Conservation (phyloP, 1,140 invertebrate genomes). For the Brachystomella parvula region DNA sequence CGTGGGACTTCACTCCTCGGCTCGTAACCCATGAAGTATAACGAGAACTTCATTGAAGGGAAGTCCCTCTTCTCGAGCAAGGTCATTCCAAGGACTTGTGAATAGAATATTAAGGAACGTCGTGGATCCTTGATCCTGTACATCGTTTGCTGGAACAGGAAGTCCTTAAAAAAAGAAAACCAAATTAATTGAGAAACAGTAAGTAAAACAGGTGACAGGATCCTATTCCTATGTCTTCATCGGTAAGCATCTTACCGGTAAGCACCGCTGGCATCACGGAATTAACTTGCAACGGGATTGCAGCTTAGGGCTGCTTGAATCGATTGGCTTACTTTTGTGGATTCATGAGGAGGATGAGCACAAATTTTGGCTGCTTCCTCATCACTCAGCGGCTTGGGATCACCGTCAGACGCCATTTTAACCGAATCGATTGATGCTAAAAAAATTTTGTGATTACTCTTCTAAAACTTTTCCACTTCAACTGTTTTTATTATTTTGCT, state of each 20-base stretch:
- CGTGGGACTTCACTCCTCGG: conserved; percentile 60
- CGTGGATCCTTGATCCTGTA: conserved; percentile 85
- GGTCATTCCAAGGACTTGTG: conserved; percentile 80
- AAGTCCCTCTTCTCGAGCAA: conserved; percentile 82
- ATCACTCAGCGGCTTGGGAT: conserved; percentile 18
- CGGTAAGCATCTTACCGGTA: not conserved
- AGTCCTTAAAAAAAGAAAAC: conserved; percentile 53
- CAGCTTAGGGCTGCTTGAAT: too few relatives aligned
- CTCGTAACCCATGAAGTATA: conserved; percentile 92
- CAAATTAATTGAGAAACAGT: not conserved
- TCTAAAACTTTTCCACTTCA: not conserved
- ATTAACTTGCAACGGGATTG: not conserved
- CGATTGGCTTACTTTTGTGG: conserved; percentile 51
- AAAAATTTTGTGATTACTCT: not conserved
- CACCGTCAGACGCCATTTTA: not conserved
- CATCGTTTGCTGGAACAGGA: conserved; percentile 94
- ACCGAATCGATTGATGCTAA: not conserved
- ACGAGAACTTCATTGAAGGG: conserved; percentile 76
- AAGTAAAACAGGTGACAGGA: too few relatives aligned
- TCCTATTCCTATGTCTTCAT: not conserved
- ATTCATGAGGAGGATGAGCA: conserved; percentile 44
- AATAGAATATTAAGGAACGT: conserved; percentile 81
- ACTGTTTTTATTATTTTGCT: too few relatives aligned
- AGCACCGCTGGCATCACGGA: not conserved
- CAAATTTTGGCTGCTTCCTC: conserved; percentile 23